A percentile compares a stretch with the other conserved stretches of the same genome.
These are phyloP conservation scores for Halocynthia aurantium DNA, from an alignment of 23 tunicate genomes.

Conservation along the genomic window DNA sequence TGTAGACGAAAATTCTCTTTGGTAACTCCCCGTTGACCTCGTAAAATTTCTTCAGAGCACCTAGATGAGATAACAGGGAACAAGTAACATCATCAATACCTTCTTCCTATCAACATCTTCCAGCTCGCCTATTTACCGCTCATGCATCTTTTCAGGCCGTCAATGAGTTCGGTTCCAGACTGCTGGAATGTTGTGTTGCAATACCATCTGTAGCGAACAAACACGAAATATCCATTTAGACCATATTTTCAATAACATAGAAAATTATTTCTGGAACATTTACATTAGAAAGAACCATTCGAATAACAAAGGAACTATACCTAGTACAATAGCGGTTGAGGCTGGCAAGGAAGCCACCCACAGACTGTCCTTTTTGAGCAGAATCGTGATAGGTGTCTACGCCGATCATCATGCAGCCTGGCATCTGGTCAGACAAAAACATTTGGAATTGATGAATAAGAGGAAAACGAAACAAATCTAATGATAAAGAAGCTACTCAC, in stretches of 20 bases:
- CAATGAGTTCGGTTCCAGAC: slow-evolving; percentile 60
- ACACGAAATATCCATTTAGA: not conserved
- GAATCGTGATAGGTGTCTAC: slow-evolving; percentile 95
- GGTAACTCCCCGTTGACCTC: slow-evolving; percentile 44
- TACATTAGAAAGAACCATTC: too few relatives aligned
- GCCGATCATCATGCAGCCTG: slow-evolving; percentile 72
- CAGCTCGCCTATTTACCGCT: slow-evolving; percentile 63
- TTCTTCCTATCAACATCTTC: too few relatives aligned
- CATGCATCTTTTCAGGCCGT: slow-evolving; percentile 69
- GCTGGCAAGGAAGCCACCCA: slow-evolving; percentile 90
- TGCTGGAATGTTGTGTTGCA: slow-evolving; percentile 75
- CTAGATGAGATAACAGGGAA: slow-evolving; percentile 5
- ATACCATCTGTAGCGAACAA: slow-evolving; percentile 53
- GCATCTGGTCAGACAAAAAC: slow-evolving; percentile 28
- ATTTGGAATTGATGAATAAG: not conserved
- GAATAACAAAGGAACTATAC: slow-evolving; percentile 7
- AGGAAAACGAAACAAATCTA: not conserved
- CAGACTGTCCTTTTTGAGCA: slow-evolving; percentile 58
- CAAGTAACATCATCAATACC: not conserved
- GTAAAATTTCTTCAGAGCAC: slow-evolving; percentile 59
- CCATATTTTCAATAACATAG: too few relatives aligned
- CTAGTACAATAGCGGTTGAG: slow-evolving; percentile 56
- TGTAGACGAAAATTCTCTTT: slow-evolving; percentile 48
- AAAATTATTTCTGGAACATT: too few relatives aligned
- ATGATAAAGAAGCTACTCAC: slow-evolving; percentile 18